These are phyloP conservation scores for Sinocyclocheilus grahami DNA, from an alignment of 2,113 vertebrate species.

Conservation along the genomic window DNA sequence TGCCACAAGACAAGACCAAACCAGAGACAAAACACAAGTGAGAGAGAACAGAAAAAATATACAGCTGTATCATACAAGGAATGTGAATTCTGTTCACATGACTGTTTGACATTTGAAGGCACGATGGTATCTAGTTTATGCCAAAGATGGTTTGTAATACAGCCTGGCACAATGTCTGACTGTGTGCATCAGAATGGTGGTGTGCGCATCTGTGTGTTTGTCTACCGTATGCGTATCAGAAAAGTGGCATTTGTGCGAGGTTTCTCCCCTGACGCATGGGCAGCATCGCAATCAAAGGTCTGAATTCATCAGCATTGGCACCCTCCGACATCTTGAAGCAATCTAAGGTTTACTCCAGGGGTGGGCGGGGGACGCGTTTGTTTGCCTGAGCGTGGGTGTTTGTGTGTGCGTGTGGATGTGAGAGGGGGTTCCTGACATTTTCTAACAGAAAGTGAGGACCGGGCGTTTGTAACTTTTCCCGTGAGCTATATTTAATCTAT, in stretches of 20 bases:
- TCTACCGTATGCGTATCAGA: background rate
- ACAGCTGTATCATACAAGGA: background rate
- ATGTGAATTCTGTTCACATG: background rate
- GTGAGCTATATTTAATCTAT: conserved; percentile 52
- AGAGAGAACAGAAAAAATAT: background rate
- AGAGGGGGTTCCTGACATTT: conserved; percentile 42
- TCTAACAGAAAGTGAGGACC: conserved; percentile 5
- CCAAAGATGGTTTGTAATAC: conserved; percentile 29
- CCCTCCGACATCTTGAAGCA: conserved; percentile 66
- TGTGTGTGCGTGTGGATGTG: conserved; percentile 26
- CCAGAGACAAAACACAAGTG: conserved; percentile 6
- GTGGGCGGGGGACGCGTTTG: conserved; percentile 43
- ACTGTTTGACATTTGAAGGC: conserved; percentile 33
- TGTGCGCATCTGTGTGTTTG: background rate
- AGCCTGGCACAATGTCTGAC: conserved; percentile 18
- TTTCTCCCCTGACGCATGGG: conserved; percentile 46
- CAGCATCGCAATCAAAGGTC: conserved; percentile 54
- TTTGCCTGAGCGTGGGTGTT: conserved; percentile 48
- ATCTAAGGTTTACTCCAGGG: conserved; percentile 60
- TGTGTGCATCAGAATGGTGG: no score
- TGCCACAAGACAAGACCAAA: conserved; percentile 24
- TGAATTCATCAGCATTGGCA: conserved; percentile 59
- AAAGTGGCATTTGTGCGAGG: conserved; percentile 35
- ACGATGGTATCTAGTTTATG: conserved; percentile 1
- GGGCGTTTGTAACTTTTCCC: conserved; percentile 12